These are phyloP conservation scores for Rhagonycha fulva DNA, from an alignment of 2,888 invertebrate species.

Conservation along the genomic window DNA sequence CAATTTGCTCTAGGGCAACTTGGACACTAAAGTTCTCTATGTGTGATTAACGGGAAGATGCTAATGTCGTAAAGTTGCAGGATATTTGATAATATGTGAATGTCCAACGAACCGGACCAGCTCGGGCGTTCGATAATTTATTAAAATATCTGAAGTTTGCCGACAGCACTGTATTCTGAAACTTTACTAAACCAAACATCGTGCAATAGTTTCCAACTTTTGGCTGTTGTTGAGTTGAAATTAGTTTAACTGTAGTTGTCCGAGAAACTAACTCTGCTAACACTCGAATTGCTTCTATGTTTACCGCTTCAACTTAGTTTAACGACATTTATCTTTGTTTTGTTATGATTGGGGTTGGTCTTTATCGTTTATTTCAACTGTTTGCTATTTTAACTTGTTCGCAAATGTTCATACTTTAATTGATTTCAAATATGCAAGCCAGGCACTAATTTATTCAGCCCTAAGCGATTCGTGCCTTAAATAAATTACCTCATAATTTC, in stretches of 20 bases:
- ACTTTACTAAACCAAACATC: constrained; percentile 52
- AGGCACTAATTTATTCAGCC: background rate
- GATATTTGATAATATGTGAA: constrained; percentile 33
- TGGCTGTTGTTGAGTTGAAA: constrained; percentile 47
- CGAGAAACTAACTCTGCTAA: constrained; percentile 40
- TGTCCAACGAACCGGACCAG: constrained; percentile 29
- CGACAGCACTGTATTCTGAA: constrained; percentile 41
- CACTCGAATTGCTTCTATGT: constrained; percentile 39
- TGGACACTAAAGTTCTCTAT: constrained; percentile 22
- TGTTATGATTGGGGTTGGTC: constrained; percentile 30
- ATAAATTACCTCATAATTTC: background rate
- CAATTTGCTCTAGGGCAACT: constrained; percentile 31
- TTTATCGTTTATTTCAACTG: constrained; percentile 10
- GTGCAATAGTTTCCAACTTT: constrained; percentile 51
- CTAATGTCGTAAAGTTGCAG: constrained; percentile 35
- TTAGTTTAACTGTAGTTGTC: constrained; percentile 51
- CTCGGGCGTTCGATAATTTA: constrained; percentile 38
- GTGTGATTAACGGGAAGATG: constrained; percentile 36
- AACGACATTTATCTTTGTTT: constrained; percentile 47
- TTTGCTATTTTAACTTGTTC: background rate
- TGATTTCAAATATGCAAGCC: background rate
- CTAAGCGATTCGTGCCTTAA: background rate
- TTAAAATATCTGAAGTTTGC: constrained; percentile 43
- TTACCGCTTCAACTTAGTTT: constrained; percentile 41
- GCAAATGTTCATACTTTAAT: background rate